Percentiles rank a stretch among this genome's conserved stretches.
Evolutionary conservation across 2,797 vertebrate species (phyloP).

Genomic region (Limosa lapponica): DNA sequence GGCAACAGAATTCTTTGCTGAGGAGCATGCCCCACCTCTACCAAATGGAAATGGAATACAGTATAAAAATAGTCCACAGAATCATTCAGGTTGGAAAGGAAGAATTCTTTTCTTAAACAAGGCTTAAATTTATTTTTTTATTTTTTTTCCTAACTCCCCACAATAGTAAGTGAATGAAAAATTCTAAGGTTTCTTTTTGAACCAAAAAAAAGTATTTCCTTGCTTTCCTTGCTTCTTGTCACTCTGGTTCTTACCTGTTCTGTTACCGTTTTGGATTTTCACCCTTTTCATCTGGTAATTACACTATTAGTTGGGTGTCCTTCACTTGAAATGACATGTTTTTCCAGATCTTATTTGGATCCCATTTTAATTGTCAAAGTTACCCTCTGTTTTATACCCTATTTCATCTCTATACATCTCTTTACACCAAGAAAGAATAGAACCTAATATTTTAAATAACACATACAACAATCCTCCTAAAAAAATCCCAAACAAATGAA

Average conservation of each 20-base stretch:
- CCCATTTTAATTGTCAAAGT: not conserved
- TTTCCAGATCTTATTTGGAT: not conserved
- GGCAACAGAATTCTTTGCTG: not conserved
- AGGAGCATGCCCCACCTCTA: not conserved
- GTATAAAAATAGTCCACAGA: not conserved
- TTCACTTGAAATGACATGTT: not conserved
- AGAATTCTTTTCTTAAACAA: not conserved
- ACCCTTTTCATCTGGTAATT: not conserved
- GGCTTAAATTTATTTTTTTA: not conserved
- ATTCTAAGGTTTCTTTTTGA: not conserved
- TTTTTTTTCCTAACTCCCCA: not conserved
- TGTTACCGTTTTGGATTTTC: not conserved
- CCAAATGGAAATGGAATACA: not conserved
- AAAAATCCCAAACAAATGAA: fast-evolving
- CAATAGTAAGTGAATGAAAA: not conserved
- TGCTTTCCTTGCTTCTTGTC: not conserved
- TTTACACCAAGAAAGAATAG: not conserved
- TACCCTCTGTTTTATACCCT: not conserved
- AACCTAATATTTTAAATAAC: not conserved
- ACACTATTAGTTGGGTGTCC: not conserved
- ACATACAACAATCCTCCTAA: not conserved
- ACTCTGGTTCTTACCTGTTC: not conserved
- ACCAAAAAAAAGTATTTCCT: not conserved
- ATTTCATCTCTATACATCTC: not conserved
- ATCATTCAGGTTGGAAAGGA: not conserved